phyloP scores from a whole-genome alignment of 2,888 invertebrate species.

The Didymodactylos carnosus region DNA sequence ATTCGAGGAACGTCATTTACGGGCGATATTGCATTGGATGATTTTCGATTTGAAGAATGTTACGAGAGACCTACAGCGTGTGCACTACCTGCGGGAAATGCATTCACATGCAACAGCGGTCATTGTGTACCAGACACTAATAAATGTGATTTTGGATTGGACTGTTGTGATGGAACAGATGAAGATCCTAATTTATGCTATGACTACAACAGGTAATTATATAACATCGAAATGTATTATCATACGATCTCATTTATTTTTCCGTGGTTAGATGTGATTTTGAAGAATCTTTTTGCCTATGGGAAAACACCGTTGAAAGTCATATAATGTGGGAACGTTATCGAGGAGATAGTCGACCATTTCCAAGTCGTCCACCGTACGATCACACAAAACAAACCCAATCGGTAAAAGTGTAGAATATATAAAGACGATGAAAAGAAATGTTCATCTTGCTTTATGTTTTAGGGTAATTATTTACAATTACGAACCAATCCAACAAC shows the following conservation, averaged over 20 bases:
- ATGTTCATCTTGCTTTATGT: neutral
- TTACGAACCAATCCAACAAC: neutral
- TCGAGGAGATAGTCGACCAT: neutral
- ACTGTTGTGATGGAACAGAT: slow-evolving; percentile 10
- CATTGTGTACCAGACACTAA: neutral
- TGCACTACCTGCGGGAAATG: neutral
- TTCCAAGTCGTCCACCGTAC: neutral
- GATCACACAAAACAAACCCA: neutral
- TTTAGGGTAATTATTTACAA: neutral
- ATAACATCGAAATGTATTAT: neutral
- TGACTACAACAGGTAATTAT: neutral
- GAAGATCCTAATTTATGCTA: neutral
- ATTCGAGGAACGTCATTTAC: neutral
- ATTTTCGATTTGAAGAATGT: slow-evolving; percentile 5
- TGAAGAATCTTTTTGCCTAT: slow-evolving; percentile 9
- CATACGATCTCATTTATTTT: neutral
- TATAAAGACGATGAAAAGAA: neutral
- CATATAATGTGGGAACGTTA: neutral
- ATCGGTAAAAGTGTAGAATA: neutral
- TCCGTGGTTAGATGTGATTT: slow-evolving; percentile 3
- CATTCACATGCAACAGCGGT: slow-evolving; percentile 4
- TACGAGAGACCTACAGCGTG: neutral
- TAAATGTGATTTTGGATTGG: slow-evolving; percentile 1
- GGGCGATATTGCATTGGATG: slow-evolving; percentile 5
- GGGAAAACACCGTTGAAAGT: neutral